Conservation (phyloP, 2,888 invertebrate species). For the Mythimna impura region DNA sequence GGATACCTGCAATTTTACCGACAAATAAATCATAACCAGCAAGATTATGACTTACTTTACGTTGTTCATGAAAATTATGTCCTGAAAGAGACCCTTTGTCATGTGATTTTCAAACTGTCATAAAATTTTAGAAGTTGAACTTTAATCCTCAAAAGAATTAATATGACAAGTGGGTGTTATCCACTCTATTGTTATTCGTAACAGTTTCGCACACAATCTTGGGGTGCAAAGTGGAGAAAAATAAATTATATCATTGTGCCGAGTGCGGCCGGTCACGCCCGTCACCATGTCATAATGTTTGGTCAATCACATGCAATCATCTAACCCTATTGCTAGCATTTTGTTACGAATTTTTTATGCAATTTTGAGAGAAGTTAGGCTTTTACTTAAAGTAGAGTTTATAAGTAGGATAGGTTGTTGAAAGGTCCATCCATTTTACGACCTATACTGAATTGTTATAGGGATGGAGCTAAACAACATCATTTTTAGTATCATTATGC, state of each 20-base stretch:
- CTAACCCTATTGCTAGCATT: slow-evolving; percentile 4
- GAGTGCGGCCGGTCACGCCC: slow-evolving; percentile 21
- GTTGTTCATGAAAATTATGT: too few relatives aligned
- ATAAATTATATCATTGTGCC: slow-evolving; percentile 58
- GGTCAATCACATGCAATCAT: slow-evolving; percentile 41
- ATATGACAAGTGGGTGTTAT: slow-evolving; percentile 27
- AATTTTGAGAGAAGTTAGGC: not conserved
- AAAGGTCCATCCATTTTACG: too few relatives aligned
- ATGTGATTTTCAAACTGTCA: not conserved
- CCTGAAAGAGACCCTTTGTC: too few relatives aligned
- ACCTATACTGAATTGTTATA: too few relatives aligned
- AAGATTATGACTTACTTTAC: too few relatives aligned
- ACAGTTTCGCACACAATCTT: slow-evolving; percentile 63
- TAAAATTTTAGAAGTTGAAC: not conserved
- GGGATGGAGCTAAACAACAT: too few relatives aligned
- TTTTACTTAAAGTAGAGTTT: not conserved
- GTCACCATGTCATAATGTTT: slow-evolving; percentile 56
- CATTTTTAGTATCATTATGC: too few relatives aligned
- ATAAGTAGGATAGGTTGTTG: not conserved
- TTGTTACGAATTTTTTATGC: not conserved
- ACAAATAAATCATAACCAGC: too few relatives aligned
- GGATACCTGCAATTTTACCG: too few relatives aligned
- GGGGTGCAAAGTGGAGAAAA: slow-evolving; percentile 58
- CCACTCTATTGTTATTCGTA: slow-evolving; percentile 54
- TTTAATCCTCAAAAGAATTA: not conserved